Percentiles rank a stretch among this genome's conserved stretches.
These are phyloP conservation scores for Cryptus armator DNA, from an alignment of 2,888 invertebrate species.

Conservation along the genomic window DNA sequence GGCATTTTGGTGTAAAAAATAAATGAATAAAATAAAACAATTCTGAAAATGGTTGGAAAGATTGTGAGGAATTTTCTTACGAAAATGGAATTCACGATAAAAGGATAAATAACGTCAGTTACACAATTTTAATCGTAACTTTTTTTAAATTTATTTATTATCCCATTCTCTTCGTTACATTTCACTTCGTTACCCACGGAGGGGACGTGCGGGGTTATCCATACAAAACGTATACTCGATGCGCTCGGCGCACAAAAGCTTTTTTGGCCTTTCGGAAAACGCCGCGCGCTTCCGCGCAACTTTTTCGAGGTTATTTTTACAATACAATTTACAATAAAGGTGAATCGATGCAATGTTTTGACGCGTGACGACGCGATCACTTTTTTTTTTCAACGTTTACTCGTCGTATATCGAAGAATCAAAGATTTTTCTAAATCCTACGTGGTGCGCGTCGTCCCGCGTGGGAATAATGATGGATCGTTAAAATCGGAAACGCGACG, in stretches of 20 bases:
- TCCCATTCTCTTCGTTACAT: background rate
- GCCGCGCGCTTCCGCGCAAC: background rate
- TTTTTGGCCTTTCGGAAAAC: background rate
- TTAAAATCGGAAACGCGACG: constrained; percentile 2
- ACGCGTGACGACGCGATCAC: background rate
- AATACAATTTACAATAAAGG: background rate
- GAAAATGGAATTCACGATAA: background rate
- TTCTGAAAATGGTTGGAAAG: background rate
- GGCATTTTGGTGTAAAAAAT: background rate
- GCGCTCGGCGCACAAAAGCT: too few relatives aligned
- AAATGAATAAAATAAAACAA: background rate
- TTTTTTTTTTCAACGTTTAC: background rate
- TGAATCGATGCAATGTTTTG: background rate
- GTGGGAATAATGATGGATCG: background rate
- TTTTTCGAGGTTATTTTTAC: background rate
- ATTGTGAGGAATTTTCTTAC: too few relatives aligned
- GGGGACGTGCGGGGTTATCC: too few relatives aligned
- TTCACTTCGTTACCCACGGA: too few relatives aligned
- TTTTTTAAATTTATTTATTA: background rate
- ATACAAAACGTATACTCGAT: too few relatives aligned
- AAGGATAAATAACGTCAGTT: background rate
- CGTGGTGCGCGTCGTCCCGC: background rate
- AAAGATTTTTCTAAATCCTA: background rate
- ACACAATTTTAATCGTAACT: background rate
- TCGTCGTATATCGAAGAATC: background rate